phyloP scores from a whole-genome alignment of 2,113 vertebrate genomes.

The Ceyx melanurus region DNA sequence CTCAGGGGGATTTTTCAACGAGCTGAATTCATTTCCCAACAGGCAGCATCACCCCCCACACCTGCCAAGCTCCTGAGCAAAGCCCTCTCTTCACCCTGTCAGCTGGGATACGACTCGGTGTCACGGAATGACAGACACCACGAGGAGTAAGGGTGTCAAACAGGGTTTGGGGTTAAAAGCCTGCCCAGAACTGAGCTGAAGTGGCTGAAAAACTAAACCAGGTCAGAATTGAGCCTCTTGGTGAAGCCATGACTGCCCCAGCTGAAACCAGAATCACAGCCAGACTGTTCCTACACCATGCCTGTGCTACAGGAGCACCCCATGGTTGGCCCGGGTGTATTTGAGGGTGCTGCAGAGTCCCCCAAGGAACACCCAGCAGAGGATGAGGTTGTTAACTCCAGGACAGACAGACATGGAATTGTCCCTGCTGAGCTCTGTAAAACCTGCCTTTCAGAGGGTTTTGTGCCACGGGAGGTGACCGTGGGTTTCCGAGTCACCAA shows the following conservation, averaged over 20 bases:
- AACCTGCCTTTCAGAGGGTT: neutral
- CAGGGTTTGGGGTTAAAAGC: neutral
- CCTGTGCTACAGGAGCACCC: neutral
- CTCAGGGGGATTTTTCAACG: neutral
- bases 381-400: neutral
- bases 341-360: neutral
- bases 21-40: neutral
- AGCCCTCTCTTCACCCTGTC: neutral
- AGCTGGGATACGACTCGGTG: neutral
- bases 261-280: neutral
- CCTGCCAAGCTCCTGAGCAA: neutral
- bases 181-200: neutral
- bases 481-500: neutral
- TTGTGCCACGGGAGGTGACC: fast-evolving
- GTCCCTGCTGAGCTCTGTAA: neutral
- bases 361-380: neutral
- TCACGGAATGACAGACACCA: fast-evolving
- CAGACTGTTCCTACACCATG: neutral
- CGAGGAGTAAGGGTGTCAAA: neutral
- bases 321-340: fast-evolving
- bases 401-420: fast-evolving
- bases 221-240: neutral
- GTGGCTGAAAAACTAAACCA: neutral
- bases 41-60: neutral
- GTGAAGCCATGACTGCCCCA: fast-evolving